phyloP scores from a whole-genome alignment of 2,797 vertebrate species.

The Todus mexicanus region DNA sequence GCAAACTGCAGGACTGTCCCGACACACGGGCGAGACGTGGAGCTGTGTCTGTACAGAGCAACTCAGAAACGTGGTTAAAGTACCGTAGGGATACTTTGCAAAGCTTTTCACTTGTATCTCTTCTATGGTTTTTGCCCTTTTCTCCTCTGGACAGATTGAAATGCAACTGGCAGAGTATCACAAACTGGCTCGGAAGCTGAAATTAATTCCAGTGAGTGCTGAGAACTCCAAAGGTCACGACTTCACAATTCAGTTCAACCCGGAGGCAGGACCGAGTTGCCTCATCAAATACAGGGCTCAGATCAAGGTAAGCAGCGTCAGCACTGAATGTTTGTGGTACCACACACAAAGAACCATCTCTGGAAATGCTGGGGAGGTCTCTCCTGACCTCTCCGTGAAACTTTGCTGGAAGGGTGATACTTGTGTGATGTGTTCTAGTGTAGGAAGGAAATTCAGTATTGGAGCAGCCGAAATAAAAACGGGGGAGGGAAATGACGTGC shows the following conservation, averaged over 20 bases:
- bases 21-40: background rate
- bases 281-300: slow-evolving; percentile 82
- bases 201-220: slow-evolving; percentile 87
- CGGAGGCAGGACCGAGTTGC: slow-evolving; percentile 76
- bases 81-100: background rate
- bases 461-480: background rate
- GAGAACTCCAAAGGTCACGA: slow-evolving; percentile 90
- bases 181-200: slow-evolving; percentile 91
- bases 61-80: background rate
- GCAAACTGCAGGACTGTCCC: background rate
- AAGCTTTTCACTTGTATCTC: background rate
- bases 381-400: background rate
- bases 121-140: background rate
- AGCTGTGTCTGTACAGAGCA: background rate
- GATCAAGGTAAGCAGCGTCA: slow-evolving; percentile 79
- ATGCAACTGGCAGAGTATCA: slow-evolving; percentile 87
- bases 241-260: slow-evolving; percentile 86
- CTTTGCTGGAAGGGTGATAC: background rate
- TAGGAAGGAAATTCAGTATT: background rate
- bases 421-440: background rate
- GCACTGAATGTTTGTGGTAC: background rate
- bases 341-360: background rate
- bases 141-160: slow-evolving; percentile 77
- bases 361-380: background rate
- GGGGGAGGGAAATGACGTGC: background rate